Conservation (phyloP, 2,113 vertebrate genomes). For the Fulica atra region DNA sequence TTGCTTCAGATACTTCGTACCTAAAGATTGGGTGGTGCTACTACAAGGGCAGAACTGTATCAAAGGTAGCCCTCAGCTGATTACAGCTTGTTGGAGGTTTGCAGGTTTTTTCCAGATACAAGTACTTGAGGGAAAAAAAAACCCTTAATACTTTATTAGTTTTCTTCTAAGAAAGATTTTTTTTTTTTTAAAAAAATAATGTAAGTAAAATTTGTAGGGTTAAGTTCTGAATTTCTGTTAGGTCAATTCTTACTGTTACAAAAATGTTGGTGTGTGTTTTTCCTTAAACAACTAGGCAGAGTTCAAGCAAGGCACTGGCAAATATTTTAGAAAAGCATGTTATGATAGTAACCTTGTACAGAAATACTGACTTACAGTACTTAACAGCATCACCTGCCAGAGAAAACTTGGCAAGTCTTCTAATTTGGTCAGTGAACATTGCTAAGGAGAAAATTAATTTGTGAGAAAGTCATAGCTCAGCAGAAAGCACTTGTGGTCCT, state of each 20-base stretch:
- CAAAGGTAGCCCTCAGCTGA: neutral
- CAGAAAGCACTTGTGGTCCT: constrained; percentile 2
- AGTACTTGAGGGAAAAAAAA: neutral
- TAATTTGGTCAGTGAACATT: constrained; percentile 12
- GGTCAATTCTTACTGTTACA: neutral
- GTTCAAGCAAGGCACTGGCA: neutral
- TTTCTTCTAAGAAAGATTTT: neutral
- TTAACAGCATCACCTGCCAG: constrained; percentile 31
- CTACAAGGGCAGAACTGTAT: neutral
- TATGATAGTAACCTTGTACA: neutral
- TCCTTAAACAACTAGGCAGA: neutral
- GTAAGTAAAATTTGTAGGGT: neutral
- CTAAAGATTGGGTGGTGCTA: neutral
- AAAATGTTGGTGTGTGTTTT: neutral
- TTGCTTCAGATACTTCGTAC: neutral
- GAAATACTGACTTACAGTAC: neutral
- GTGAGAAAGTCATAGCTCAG: constrained; percentile 14
- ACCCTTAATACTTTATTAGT: neutral
- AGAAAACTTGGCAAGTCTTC: constrained; percentile 23
- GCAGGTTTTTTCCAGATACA: neutral
- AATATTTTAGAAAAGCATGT: neutral
- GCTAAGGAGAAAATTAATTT: constrained; percentile 28
- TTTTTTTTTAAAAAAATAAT: neutral
- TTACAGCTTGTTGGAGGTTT: neutral
- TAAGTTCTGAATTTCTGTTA: neutral